Base-by-base conservation (phyloP, 2,113 vertebrate species). In the Campylomormyrus tamandua region DNA sequence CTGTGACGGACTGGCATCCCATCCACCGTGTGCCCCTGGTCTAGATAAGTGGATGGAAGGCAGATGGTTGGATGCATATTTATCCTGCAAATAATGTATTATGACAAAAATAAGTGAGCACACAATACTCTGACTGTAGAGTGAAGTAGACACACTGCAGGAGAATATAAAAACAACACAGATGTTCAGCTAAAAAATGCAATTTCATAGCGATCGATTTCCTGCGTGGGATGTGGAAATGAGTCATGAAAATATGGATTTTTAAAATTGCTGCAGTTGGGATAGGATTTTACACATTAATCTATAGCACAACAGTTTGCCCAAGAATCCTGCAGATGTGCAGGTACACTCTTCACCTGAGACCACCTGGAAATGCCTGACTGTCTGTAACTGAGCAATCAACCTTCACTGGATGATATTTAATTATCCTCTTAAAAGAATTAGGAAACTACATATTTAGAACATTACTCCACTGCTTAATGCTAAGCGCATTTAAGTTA, bases 181-280 rank as follows among this genome's bases (percentile, higher is more conserved):
- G 74, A 80, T 31, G 27, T 74, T 74, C 66, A 74, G 66, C n/a
- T 80, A 39, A 80, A 39, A 70, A 80, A 80, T 80, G 74, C 31
- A 42, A 42, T 80, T 80, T 80, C 35, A 80, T 42, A 42, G 74
- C 5, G 35, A 80, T 80, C 35, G 74, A 80, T 80, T 80, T 80
- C 35, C 74, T 80, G 74, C 3, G 17, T 8, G 17, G 35, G 35
- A 42, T 42, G 35, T 80, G 35, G 35, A 80, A 80, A 80, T 80
- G 35, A 80, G 74, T 80, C 74, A 80, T 80, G 74, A 80, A 80
- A 42, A 80, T 80, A 80, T 80, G 74, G 74, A 80, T 80, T 80
- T 80, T 80, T 42, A 80, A 80, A 80, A 80, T 80, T 80, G 74
- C 74, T 80, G 4, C 31, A 42, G 74, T 80, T 80, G 74, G 74